Base-by-base conservation (phyloP, 2,888 invertebrate genomes). In the Spodoptera littoralis region DNA sequence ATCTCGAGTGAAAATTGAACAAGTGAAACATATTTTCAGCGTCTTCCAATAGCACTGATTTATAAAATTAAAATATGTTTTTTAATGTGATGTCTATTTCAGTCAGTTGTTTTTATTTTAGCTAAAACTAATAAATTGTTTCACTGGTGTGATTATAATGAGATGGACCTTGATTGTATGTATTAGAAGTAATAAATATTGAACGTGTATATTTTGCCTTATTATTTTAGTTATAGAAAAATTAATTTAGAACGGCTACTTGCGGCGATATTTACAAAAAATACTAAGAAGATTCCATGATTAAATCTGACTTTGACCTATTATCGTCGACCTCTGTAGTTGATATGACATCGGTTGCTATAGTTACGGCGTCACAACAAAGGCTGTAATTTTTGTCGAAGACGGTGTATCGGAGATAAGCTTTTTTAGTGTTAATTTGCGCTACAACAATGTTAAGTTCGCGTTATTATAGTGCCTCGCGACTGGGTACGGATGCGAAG, bases 281-380 rank as follows among this genome's bases (percentile, higher is more conserved):
- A 9, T 8, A 36, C 9, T 36, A 36, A 36, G 36, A 36, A 36
- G 36, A 2, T 36, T 36, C 36, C 9, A 36, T 9, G 36, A 27
- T 45, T 44, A 44, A 51, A 43, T 59, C 4, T 43, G 36, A 45
- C n/a, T 48, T 11, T 42, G 70, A 61, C 63, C 66, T 51, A 44
- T 50, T 49, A 42, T 4, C 36, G 46, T 50, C 27, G 49, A 36
- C 53, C 52, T 45, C 11, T 48, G 12, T 66, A 9, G 58, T 58
- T 71, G 65, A 55, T 55, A 63, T 70, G 62, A 69, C 59, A 60
- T 45, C 66, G 18, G 89, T 92, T 80, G 45, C 87, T 84, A 91
- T 92, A 78, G 91, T 80, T 64, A 92, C 92, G 65, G 94, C 94
- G 90, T 94, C 93, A 93, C 91, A 94, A 93, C 94, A 93, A 82